These are phyloP conservation scores for Crypturellus undulatus DNA, from an alignment of 2,113 vertebrate genomes.

Conservation along the genomic window DNA sequence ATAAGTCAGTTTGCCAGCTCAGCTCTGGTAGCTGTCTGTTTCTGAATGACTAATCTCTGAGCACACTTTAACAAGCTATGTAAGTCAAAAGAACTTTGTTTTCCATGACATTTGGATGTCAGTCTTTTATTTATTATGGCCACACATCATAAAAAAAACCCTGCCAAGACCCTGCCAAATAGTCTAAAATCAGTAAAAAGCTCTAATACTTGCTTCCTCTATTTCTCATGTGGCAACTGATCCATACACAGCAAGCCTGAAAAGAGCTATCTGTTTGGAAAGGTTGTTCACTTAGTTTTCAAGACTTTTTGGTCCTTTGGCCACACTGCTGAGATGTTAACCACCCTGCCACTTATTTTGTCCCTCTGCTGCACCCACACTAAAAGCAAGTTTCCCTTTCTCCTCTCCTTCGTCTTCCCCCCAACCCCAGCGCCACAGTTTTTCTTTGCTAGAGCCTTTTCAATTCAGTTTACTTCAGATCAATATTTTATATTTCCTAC, in stretches of 20 bases:
- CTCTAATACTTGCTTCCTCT: neutral
- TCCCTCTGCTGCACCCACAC: rapidly evolving
- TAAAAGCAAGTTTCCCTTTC: neutral
- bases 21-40: neutral
- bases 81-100: neutral
- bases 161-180: neutral
- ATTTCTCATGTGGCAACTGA: neutral
- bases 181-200: neutral
- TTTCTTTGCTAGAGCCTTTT: neutral
- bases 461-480: neutral
- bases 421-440: rapidly evolving
- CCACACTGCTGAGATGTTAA: neutral
- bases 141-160: neutral
- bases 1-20: neutral
- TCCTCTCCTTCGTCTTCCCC: no score
- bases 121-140: neutral
- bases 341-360: neutral
- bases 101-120: neutral
- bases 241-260: neutral
- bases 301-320: neutral
- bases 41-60: neutral
- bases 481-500: conserved; percentile 20
- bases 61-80: neutral
- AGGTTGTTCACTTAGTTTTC: neutral
- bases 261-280: neutral